Evolutionary conservation across 2,113 vertebrate species (phyloP).

Genomic region (Synodontis membranacea): DNA sequence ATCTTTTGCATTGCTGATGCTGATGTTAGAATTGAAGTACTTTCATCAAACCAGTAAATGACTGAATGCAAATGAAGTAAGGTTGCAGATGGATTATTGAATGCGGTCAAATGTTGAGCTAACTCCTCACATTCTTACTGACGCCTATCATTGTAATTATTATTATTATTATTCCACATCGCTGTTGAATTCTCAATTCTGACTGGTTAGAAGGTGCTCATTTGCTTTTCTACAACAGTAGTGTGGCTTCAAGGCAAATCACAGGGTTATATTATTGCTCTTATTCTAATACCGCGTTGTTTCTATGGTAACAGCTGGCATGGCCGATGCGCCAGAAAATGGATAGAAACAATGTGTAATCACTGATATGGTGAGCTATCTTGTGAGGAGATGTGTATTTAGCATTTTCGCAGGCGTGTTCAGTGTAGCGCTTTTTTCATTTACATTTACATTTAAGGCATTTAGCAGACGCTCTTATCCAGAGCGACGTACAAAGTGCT

Average conservation of each 20-base stretch:
- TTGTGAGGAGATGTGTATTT: neutral
- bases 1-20: neutral
- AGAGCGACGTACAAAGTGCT: too few species aligned
- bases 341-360: neutral
- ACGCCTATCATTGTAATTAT: neutral
- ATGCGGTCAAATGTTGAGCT: neutral
- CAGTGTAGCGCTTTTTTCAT: neutral
- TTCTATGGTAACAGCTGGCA: neutral
- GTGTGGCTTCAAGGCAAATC: neutral
- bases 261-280: neutral
- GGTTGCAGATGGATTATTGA: neutral
- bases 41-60: neutral
- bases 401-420: neutral
- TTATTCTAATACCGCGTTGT: neutral
- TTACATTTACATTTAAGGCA: too few species aligned
- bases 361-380: neutral
- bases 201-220: neutral
- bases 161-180: neutral
- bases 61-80: neutral
- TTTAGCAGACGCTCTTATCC: too few species aligned
- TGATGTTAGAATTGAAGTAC: neutral
- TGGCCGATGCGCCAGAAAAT: neutral
- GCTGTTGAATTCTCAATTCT: neutral
- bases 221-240: neutral
- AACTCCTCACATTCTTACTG: neutral